A percentile compares a stretch with the other conserved stretches of the same genome.
phyloP scores from a whole-genome alignment of 1,140 invertebrate species.

The Leptestheria dahalacensis region DNA sequence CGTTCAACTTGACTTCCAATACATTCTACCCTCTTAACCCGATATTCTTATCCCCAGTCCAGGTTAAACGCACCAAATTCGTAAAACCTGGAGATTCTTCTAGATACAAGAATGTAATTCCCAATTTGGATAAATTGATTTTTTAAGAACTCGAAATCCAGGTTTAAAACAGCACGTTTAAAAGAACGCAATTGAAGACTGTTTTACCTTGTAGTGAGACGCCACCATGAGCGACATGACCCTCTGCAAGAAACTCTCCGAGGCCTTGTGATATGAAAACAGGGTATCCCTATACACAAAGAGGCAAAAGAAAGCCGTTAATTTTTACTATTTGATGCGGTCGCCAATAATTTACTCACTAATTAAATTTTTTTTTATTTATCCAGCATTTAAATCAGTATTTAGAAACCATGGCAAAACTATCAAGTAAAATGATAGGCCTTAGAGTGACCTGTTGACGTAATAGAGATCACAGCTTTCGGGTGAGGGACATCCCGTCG shows the following conservation, averaged over 20 bases:
- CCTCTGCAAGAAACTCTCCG: constrained; percentile 84
- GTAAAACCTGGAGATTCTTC: no score
- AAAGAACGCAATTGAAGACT: constrained; percentile 3
- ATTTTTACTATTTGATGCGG: not conserved
- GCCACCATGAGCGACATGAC: constrained; percentile 87
- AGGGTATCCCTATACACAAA: constrained; percentile 61
- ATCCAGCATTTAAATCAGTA: no score
- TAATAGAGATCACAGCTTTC: constrained; percentile 80
- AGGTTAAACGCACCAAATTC: no score
- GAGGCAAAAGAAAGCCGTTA: constrained; percentile 8
- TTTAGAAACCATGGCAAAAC: no score
- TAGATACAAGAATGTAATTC: no score
- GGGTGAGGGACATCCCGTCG: constrained; percentile 70
- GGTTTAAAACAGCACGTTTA: not conserved
- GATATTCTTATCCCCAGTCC: no score
- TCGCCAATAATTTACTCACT: not conserved
- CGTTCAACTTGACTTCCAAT: no score
- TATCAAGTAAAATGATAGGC: not conserved
- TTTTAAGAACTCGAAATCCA: not conserved
- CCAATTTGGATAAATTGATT: constrained; percentile 1
- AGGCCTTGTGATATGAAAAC: constrained; percentile 93
- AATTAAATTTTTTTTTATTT: not conserved
- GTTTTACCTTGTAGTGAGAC: constrained; percentile 80
- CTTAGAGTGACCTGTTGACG: constrained; percentile 46
- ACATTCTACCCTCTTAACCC: no score